These are phyloP conservation scores for Scolopax rusticola DNA, from an alignment of 2,797 vertebrate species.

Conservation along the genomic window DNA sequence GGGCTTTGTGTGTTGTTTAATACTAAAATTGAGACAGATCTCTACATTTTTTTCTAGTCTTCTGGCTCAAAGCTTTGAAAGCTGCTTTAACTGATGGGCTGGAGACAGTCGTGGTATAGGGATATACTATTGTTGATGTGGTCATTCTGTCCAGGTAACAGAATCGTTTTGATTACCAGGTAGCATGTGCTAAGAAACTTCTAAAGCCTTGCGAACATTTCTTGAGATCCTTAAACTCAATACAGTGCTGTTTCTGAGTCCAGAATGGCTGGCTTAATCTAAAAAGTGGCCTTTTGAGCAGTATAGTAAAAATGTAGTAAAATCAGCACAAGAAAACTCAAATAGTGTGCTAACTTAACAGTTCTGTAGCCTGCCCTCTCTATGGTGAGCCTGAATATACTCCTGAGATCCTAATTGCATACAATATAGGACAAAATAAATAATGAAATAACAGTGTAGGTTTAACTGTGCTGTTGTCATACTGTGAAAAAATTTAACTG, in stretches of 20 bases:
- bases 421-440: not conserved
- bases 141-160: not conserved
- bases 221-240: not conserved
- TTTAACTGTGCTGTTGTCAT: not conserved
- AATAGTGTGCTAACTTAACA: not conserved
- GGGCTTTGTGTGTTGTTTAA: not conserved
- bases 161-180: not conserved
- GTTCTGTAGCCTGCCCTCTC: not conserved
- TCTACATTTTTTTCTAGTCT: not conserved
- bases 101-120: not conserved
- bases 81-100: not conserved
- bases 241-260: not conserved
- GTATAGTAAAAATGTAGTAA: not conserved
- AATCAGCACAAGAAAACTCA: not conserved
- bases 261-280: not conserved
- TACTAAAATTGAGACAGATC: not conserved
- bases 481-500: not conserved
- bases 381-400: not conserved
- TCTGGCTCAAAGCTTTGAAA: not conserved
- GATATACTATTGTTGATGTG: not conserved
- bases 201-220: not conserved
- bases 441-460: not conserved
- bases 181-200: not conserved
- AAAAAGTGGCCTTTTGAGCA: not conserved
- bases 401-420: not conserved